These are phyloP conservation scores for Bombus difficillimus DNA, from an alignment of 1,140 invertebrate species.

Conservation along the genomic window DNA sequence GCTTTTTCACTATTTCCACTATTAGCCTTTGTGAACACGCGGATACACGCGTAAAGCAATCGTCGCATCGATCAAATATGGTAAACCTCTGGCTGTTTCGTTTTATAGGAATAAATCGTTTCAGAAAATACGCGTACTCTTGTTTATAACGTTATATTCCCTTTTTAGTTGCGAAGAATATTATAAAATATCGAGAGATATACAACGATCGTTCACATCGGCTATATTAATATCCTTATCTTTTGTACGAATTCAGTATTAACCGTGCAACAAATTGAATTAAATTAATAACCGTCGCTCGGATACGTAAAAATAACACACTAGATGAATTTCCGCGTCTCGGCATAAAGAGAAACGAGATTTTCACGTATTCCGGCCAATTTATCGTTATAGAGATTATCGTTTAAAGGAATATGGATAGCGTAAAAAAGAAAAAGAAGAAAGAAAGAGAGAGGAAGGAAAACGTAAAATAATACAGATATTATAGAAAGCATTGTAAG, in stretches of 20 bases:
- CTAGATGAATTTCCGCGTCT: neutral
- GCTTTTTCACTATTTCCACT: too few species aligned
- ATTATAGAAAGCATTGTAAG: neutral
- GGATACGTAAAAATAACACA: neutral
- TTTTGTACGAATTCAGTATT: too few species aligned
- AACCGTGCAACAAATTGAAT: too few species aligned
- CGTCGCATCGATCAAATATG: neutral
- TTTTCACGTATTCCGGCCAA: neutral
- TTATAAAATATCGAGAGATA: neutral
- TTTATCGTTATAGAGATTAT: neutral
- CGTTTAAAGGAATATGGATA: neutral
- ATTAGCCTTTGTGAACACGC: neutral
- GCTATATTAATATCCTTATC: conserved; percentile 21
- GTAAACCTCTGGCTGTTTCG: too few species aligned
- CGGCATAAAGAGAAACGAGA: neutral
- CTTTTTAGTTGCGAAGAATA: neutral
- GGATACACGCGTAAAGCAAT: neutral
- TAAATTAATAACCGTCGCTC: conserved; percentile 3
- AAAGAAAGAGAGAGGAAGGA: too few species aligned
- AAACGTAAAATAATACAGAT: neutral
- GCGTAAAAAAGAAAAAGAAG: neutral
- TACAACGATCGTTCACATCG: neutral
- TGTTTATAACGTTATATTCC: neutral
- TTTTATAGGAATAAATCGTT: too few species aligned
- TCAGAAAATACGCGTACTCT: neutral